phyloP scores from a whole-genome alignment of 1,140 invertebrate species.

The Meloidogyne exigua region DNA sequence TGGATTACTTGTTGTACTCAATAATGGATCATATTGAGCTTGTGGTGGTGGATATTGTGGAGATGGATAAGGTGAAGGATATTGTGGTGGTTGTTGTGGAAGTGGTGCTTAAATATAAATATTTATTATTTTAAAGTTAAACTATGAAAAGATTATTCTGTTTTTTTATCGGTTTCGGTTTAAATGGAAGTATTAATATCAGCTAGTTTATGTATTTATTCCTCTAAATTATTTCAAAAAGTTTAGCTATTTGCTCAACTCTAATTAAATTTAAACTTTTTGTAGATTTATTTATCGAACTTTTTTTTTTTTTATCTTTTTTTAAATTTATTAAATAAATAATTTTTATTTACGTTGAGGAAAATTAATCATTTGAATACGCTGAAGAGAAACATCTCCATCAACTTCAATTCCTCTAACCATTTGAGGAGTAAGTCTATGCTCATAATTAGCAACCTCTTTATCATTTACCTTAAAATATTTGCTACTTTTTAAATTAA shows the following conservation, averaged over 20 bases:
- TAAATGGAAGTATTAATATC: too few species aligned
- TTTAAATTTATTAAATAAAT: background rate
- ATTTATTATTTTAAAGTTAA: too few species aligned
- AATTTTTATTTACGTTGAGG: slow-evolving; percentile 10
- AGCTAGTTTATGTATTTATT: too few species aligned
- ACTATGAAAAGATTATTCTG: too few species aligned
- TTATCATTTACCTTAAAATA: slow-evolving; percentile 20
- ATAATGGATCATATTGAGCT: background rate
- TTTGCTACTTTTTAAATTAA: background rate
- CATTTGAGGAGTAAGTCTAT: slow-evolving; percentile 9
- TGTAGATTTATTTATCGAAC: too few species aligned
- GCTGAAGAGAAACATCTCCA: slow-evolving; percentile 15
- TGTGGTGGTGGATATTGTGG: background rate
- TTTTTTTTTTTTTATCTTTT: too few species aligned
- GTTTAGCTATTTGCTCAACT: too few species aligned
- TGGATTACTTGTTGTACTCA: background rate
- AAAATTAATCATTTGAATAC: slow-evolving; percentile 22
- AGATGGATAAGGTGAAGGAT: background rate
- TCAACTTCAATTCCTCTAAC: slow-evolving; percentile 13
- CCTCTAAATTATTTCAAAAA: too few species aligned
- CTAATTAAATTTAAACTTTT: too few species aligned
- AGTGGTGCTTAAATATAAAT: background rate
- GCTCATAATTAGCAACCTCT: slow-evolving; percentile 19
- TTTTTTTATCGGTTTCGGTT: too few species aligned
- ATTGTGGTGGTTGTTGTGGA: background rate